Evolutionary conservation across 2,888 invertebrate species (phyloP).

Genomic region (Pristionchus japonicus): DNA sequence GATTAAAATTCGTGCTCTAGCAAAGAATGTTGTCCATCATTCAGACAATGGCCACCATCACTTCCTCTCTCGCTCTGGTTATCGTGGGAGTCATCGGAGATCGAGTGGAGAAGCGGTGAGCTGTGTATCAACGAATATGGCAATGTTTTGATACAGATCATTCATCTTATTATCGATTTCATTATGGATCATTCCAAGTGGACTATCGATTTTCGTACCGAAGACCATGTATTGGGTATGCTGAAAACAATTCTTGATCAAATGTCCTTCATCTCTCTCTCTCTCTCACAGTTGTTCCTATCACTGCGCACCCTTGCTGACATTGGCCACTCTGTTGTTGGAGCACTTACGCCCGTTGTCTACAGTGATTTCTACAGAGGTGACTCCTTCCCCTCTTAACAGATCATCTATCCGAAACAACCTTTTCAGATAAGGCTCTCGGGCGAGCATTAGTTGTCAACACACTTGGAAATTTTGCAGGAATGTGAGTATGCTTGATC

Average conservation of each 20-base stretch:
- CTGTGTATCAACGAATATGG: background rate
- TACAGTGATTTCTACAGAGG: background rate
- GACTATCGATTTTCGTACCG: background rate
- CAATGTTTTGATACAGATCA: background rate
- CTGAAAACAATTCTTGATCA: background rate
- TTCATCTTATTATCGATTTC: background rate
- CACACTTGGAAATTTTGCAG: background rate
- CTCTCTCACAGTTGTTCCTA: background rate
- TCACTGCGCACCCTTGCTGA: background rate
- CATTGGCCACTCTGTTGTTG: background rate
- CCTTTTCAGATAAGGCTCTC: background rate
- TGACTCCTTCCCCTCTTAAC: background rate
- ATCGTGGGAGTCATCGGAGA: slow-evolving; percentile 14
- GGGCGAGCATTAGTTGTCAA: background rate
- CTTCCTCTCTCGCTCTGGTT: background rate
- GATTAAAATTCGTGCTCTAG: background rate
- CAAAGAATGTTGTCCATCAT: background rate
- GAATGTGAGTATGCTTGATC: background rate
- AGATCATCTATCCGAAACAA: background rate
- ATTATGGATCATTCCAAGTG: background rate
- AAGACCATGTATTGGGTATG: background rate
- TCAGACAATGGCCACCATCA: background rate
- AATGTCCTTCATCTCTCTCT: too few relatives aligned
- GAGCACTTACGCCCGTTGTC: background rate
- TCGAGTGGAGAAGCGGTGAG: slow-evolving; percentile 25